These are phyloP conservation scores for Eupithecia inturbata DNA, from an alignment of 2,888 invertebrate species.

Conservation along the genomic window DNA sequence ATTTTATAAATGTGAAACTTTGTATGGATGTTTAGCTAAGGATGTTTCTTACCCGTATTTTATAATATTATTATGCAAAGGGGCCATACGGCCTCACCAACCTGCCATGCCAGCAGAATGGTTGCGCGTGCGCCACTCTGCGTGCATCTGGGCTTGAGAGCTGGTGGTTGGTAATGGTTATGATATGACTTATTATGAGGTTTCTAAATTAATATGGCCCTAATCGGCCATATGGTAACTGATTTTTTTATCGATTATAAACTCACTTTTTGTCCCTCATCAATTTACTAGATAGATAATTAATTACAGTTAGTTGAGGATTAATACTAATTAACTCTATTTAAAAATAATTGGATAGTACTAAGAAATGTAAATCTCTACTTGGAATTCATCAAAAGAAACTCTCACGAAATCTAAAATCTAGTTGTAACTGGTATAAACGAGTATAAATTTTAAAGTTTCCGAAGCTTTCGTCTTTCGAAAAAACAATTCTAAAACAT, in stretches of 20 bases:
- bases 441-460: conserved; percentile 4
- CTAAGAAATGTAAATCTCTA: not conserved
- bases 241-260: not conserved
- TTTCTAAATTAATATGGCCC: not conserved
- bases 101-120: not conserved
- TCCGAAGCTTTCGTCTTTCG: not conserved
- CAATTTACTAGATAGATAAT: not conserved
- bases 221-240: not conserved
- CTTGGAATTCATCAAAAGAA: not conserved
- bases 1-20: not conserved
- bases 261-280: not conserved
- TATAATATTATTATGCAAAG: not conserved
- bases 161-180: not conserved
- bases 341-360: not conserved
- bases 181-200: not conserved
- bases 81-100: conserved; percentile 7
- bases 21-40: too few relatives aligned
- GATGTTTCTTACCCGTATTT: not conserved
- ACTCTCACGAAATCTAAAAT: conserved; percentile 5
- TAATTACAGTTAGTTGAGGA: not conserved
- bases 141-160: not conserved
- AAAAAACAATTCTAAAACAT: not conserved
- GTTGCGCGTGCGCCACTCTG: not conserved
- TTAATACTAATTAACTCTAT: not conserved
- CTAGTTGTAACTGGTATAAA: conserved; percentile 16